These are phyloP conservation scores for Corydoras maculifer DNA, from an alignment of 2,113 vertebrate species.

Conservation along the genomic window DNA sequence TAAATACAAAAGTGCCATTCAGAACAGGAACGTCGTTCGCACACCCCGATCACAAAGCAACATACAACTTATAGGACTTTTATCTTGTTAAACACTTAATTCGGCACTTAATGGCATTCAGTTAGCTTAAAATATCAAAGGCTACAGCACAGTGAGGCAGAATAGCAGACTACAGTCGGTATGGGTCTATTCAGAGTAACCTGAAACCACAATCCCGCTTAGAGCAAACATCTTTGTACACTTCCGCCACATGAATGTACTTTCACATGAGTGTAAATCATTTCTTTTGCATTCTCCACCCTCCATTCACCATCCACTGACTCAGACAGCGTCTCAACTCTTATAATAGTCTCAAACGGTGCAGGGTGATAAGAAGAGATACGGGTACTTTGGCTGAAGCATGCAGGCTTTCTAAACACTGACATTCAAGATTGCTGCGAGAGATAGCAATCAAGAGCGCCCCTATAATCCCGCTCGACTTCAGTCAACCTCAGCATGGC, in stretches of 20 bases:
- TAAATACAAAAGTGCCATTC: no score
- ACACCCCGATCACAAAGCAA: no score
- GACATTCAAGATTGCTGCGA: slow-evolving; percentile 49
- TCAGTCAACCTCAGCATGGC: slow-evolving; percentile 36
- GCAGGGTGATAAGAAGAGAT: slow-evolving; percentile 42
- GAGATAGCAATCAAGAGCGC: slow-evolving; percentile 48
- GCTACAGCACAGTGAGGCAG: no score
- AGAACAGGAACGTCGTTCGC: no score
- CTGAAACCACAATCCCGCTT: not conserved
- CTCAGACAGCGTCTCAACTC: slow-evolving; percentile 44
- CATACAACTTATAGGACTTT: no score
- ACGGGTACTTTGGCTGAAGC: slow-evolving; percentile 35
- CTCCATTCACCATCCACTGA: slow-evolving; percentile 34
- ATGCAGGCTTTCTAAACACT: slow-evolving; percentile 51
- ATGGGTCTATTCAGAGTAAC: not conserved
- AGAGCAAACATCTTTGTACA: not conserved
- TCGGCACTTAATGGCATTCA: no score
- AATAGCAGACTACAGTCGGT: no score
- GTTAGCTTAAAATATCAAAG: no score
- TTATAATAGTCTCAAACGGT: slow-evolving; percentile 40
- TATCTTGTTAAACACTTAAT: no score
- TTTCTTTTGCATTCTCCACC: slow-evolving; percentile 25
- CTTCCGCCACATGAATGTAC: not conserved
- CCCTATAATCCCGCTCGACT: slow-evolving; percentile 40
- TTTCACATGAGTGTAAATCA: slow-evolving; percentile 16